These are phyloP conservation scores for Yponomeuta malinellus DNA, from an alignment of 2,888 invertebrate species.

Conservation along the genomic window DNA sequence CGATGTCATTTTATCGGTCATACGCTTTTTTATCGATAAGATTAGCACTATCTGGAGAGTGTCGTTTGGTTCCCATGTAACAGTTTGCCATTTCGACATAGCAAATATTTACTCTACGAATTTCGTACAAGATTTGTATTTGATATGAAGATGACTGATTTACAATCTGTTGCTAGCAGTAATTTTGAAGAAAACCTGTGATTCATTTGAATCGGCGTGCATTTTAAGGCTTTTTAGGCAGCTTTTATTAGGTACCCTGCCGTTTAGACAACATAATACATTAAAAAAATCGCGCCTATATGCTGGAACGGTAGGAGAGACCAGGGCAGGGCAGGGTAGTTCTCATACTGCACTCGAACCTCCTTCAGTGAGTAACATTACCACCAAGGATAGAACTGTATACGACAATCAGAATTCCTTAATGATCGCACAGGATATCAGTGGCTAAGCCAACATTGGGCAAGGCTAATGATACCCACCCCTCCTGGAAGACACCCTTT, in stretches of 20 bases:
- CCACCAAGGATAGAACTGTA: slow-evolving; percentile 15
- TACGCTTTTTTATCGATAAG: slow-evolving; percentile 26
- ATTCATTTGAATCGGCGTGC: not conserved
- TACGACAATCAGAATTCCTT: slow-evolving; percentile 36
- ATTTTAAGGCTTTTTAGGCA: too few relatives aligned
- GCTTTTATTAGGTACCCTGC: too few relatives aligned
- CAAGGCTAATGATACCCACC: slow-evolving; percentile 60
- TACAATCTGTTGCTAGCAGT: not conserved
- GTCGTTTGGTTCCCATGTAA: slow-evolving; percentile 6
- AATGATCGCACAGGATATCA: slow-evolving; percentile 51
- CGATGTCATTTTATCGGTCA: slow-evolving; percentile 26
- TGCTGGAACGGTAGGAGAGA: too few relatives aligned
- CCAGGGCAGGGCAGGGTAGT: not conserved
- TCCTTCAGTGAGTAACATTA: slow-evolving; percentile 17
- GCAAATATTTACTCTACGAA: slow-evolving; percentile 10
- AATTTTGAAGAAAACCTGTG: not conserved
- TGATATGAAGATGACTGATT: not conserved
- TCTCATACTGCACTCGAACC: not conserved
- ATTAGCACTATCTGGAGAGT: slow-evolving; percentile 21
- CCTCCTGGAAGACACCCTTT: slow-evolving; percentile 59
- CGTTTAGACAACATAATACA: too few relatives aligned
- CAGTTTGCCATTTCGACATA: slow-evolving; percentile 6
- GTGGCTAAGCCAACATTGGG: slow-evolving; percentile 66
- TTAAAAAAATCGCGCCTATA: too few relatives aligned
- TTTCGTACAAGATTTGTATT: not conserved